A percentile compares a stretch with the other conserved stretches of the same genome.
These are phyloP conservation scores for Drosophila teissieri DNA, from an alignment of 1,140 invertebrate species.

Conservation along the genomic window DNA sequence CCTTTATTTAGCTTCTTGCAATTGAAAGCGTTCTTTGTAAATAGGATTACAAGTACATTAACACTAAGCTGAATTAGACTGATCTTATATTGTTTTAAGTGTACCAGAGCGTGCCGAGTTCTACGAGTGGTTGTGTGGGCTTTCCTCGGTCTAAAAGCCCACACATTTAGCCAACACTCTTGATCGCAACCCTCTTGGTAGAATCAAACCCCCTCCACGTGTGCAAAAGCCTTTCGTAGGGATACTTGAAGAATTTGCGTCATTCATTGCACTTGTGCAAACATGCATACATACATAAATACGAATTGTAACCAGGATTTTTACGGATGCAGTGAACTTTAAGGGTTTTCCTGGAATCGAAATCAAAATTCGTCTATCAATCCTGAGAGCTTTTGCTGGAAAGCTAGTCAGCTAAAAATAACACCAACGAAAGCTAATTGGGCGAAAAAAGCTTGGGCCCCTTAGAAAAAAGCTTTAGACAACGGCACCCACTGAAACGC, in stretches of 20 bases:
- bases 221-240: neutral
- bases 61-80: neutral
- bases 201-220: neutral
- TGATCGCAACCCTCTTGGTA: constrained; percentile 54
- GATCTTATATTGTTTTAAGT: neutral
- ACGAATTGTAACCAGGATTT: neutral
- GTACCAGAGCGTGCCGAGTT: constrained; percentile 3
- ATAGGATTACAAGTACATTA: neutral
- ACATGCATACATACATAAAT: no score
- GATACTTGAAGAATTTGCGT: constrained; percentile 37
- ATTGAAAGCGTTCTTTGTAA: no score
- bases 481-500: constrained; percentile 14
- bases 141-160: constrained; percentile 35
- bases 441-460: constrained; percentile 34
- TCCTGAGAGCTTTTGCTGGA: constrained; percentile 51
- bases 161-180: constrained; percentile 21
- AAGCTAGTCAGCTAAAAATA: constrained; percentile 61
- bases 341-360: constrained; percentile 22
- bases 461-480: constrained; percentile 35
- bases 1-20: neutral
- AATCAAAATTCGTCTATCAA: constrained; percentile 9
- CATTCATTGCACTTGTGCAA: constrained; percentile 36
- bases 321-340: neutral
- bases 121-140: constrained; percentile 22
- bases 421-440: constrained; percentile 43